Evolutionary conservation across 2,113 vertebrate genomes (phyloP).

Genomic region (Chloroceryle aenea): DNA sequence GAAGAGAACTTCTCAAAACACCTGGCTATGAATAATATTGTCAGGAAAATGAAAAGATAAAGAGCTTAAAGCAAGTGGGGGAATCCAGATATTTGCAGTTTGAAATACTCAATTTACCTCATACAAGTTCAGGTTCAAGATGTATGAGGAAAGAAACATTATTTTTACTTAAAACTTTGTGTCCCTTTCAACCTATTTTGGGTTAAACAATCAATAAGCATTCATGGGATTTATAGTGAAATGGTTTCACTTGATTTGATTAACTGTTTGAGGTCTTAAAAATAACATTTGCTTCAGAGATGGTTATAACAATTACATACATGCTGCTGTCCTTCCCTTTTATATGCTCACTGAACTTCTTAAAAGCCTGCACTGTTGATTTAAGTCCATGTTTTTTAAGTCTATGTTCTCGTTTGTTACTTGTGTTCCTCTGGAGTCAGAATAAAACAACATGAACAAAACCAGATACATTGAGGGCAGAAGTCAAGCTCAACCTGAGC

Average conservation of each 20-base stretch:
- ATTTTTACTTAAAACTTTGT: neutral
- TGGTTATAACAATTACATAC: too few relatives aligned
- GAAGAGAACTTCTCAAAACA: neutral
- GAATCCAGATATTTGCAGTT: neutral
- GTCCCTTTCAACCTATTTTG: neutral
- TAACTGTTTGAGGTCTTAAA: neutral
- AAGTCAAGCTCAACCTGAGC: neutral
- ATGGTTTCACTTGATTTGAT: neutral
- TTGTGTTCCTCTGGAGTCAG: neutral
- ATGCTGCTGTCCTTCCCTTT: neutral
- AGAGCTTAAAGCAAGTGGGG: neutral
- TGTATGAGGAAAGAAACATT: neutral
- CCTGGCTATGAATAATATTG: neutral
- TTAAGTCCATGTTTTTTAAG: neutral
- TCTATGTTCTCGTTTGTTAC: neutral
- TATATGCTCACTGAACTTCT: neutral
- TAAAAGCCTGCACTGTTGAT: neutral
- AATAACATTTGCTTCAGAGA: neutral
- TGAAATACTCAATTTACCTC: neutral
- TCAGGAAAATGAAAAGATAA: neutral
- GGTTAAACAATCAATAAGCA: neutral
- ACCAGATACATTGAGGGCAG: neutral
- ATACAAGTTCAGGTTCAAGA: neutral
- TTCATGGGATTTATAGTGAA: neutral
- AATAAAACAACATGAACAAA: neutral